Conservation (phyloP, 2,797 vertebrate species). For the Pangasius sanitwongsei region DNA sequence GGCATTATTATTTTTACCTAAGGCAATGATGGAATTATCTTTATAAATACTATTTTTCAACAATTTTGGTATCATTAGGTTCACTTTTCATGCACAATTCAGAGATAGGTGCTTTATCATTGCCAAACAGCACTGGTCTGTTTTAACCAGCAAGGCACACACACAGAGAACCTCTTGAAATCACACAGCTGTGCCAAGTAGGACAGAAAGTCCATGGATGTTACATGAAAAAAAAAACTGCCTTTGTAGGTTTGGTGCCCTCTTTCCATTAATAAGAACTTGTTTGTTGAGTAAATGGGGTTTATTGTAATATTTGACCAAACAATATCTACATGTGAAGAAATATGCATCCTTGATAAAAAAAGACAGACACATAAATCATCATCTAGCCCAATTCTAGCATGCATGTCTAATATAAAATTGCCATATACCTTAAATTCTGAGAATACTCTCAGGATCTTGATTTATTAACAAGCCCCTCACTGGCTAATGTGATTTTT, state of each 20-base stretch:
- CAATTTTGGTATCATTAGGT: conserved; percentile 43
- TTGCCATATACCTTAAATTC: conserved; percentile 22
- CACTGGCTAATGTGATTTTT: conserved; percentile 49
- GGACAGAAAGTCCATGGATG: conserved; percentile 6
- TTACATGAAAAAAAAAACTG: too few relatives aligned
- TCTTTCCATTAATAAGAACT: conserved; percentile 16
- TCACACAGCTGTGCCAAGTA: conserved; percentile 33
- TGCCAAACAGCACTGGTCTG: conserved; percentile 20
- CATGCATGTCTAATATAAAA: not conserved
- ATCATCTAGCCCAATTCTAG: conserved; percentile 2
- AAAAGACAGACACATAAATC: conserved; percentile 9
- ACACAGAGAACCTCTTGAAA: conserved; percentile 18
- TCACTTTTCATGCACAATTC: conserved; percentile 37
- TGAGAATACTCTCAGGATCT: conserved; percentile 22
- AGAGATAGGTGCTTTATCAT: conserved; percentile 41
- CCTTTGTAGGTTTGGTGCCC: not conserved
- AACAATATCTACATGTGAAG: not conserved
- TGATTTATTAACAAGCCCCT: conserved; percentile 50
- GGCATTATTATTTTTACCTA: conserved; percentile 54
- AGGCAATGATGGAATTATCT: conserved; percentile 60
- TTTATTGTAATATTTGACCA: not conserved
- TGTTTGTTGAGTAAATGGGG: not conserved
- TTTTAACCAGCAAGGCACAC: conserved; percentile 27
- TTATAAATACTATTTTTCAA: conserved; percentile 50
- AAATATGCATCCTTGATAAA: not conserved